Evolutionary conservation across 1,140 invertebrate genomes (phyloP), one percentile per base, ranked within the genome.

Genomic region (Agraylea sexmaculata): DNA sequence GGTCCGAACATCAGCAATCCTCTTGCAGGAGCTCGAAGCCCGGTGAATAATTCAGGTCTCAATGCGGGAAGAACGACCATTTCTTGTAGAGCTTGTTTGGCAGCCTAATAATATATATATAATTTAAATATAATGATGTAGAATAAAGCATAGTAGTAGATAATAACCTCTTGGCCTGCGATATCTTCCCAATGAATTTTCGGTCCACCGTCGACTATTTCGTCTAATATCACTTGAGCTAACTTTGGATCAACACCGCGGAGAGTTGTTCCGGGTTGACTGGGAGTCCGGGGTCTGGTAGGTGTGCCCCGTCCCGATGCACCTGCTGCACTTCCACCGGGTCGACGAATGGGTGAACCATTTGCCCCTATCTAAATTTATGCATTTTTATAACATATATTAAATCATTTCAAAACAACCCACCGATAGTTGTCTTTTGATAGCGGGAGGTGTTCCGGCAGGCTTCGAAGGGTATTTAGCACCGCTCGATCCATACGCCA

Each of bases 51-150:
- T 60, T 89, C 92, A 17, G 94, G 94, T 53, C 93, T 69, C n/a
- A 95, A 64, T 16, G 93, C 86, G 5, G 94, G 94, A 51, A 94
- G 70, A 15, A 99, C 90, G 3, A 97, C 91, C 77, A 97, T 96
- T 66, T 99, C 93, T 62, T 94, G 86, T 6, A 99, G 71, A 1
- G 91, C 92, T 67, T 95, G 89, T 60, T 99, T 99, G 22, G 76
- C 94, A 54, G 77, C 72, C 78, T 83, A n/a, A n/a, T n/a, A n/a
- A n/a, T n/a, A n/a, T n/a, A n/a, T n/a, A 55, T 27, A 59, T 56
- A 30, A 46, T 42, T 51, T 29, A 51, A 49, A 30, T 34, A 32
- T 10, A 18, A 23, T 10, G 22, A 37, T 16, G 3, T 6, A 37
- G n/a, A 15, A 4, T 37, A 12, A 35, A 35, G n/a, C 13, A 35